A percentile compares a stretch with the other conserved stretches of the same genome.
Conservation (phyloP, 2,113 vertebrate species). For the Rutilus rutilus region DNA sequence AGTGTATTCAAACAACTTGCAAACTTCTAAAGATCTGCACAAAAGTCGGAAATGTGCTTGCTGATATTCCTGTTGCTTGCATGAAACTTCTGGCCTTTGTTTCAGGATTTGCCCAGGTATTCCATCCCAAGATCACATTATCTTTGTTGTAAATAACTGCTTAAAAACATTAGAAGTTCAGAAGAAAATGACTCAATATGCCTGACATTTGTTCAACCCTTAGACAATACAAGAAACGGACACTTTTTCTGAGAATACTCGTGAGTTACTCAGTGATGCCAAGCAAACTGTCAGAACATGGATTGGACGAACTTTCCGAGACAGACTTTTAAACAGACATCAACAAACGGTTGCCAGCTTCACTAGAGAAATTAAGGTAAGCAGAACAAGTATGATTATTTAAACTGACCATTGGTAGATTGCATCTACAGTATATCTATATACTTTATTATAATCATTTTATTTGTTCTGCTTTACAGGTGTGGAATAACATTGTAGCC, state of each 20-base stretch:
- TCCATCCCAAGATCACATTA: conserved; percentile 26
- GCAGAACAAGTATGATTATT: no score
- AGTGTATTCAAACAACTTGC: no score
- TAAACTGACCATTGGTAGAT: no score
- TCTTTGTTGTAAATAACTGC: neutral
- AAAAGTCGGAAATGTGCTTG: no score
- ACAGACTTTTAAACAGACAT: conserved; percentile 38
- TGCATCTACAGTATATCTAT: no score
- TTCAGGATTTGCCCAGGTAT: conserved; percentile 52
- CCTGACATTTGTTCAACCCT: no score
- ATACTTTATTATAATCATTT: no score
- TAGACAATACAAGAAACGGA: neutral
- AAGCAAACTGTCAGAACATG: conserved; percentile 63
- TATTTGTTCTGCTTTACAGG: conserved; percentile 63
- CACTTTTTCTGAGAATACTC: neutral
- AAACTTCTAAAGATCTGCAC: no score
- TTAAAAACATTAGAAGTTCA: neutral
- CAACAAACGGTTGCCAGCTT: neutral
- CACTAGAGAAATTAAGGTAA: conserved; percentile 67
- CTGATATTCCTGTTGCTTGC: conserved; percentile 65
- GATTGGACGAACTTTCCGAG: conserved; percentile 60
- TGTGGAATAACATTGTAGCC: conserved; percentile 80
- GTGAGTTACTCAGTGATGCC: conserved; percentile 42
- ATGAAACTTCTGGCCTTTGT: conserved; percentile 69
- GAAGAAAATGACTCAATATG: neutral